Base-by-base conservation (phyloP, 30 jellyfish, hydroid and myxozoan genomes). In the Sanderia malayensis region DNA sequence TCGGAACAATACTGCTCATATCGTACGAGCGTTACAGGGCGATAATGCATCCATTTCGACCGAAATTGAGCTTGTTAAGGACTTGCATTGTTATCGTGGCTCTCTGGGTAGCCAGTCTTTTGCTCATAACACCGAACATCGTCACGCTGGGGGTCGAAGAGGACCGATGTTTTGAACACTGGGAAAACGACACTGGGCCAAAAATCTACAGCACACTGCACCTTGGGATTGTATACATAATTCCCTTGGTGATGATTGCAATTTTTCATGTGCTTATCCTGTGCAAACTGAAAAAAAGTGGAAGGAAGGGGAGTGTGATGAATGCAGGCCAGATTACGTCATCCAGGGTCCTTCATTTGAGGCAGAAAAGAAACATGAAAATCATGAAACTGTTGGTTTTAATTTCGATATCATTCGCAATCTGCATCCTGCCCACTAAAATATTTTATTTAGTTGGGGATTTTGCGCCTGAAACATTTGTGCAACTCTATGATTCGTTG, bases 1-100 rank as follows among this genome's bases (percentile, higher is more conserved):
- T 76, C 17, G 87, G 87, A 13, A 59, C 79, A 25, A 76, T 76
- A 13, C 67, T 76, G 7, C 17, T 63, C 2, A 65, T 76, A 18
- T 76, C 87, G 18, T 76, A 61, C 52, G 87, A 76, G 57, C 52
- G 87, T 19, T 76, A 61, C 80, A 47, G 80, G 58, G 87, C 87
- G 22, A 59, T 76, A 1, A 31, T 76, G 1, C 73, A 76, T 27
- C 87, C 87, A 2, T 76, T 76, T 47, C 44, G 60, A n/a, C 87
- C 80, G 0, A 53, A 67, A 15, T 13, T 76, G 19, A 76, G 80
- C 53, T 23, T 47, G 27, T 44, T 25, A 24, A 41, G 46, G 57
- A 76, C 60, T 1, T 18, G 44, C 29, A 26, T 21, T 11, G 71
- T 44, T 1, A 21, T 65, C 25, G 53, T 24, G 19, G 31, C 67